These are phyloP conservation scores for Botia kubotai DNA, from an alignment of 2,797 vertebrate genomes.

Conservation along the genomic window DNA sequence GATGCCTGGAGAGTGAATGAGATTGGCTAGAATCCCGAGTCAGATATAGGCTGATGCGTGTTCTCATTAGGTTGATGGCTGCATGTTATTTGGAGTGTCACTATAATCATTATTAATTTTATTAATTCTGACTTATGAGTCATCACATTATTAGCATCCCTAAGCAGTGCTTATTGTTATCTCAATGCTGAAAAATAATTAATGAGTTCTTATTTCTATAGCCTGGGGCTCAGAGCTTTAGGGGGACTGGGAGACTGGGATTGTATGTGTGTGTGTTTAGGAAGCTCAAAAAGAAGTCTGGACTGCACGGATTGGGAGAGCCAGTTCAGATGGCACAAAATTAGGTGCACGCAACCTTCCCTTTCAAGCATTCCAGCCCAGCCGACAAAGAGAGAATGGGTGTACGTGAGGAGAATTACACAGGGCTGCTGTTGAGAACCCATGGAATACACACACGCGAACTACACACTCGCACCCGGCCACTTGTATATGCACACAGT, in stretches of 20 bases:
- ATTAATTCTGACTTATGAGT: slow-evolving; percentile 79
- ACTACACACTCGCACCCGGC: slow-evolving; percentile 42
- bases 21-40: slow-evolving; percentile 22
- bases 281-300: slow-evolving; percentile 15
- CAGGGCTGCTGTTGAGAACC: slow-evolving; percentile 14
- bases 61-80: slow-evolving; percentile 61
- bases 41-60: slow-evolving; percentile 54
- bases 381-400: slow-evolving; percentile 51
- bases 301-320: slow-evolving; percentile 11
- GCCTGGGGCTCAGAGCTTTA: slow-evolving; percentile 54
- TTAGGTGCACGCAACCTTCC: slow-evolving; percentile 45
- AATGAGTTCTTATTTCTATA: slow-evolving; percentile 61
- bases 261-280: slow-evolving; percentile 25
- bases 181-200: slow-evolving; percentile 59
- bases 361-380: slow-evolving; percentile 41
- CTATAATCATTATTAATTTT: slow-evolving; percentile 77
- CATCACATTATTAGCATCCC: slow-evolving; percentile 81
- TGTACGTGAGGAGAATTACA: slow-evolving; percentile 45
- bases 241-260: slow-evolving; percentile 19
- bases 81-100: slow-evolving; percentile 59
- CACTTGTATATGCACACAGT: slow-evolving; percentile 48
- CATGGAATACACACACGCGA: slow-evolving; percentile 43
- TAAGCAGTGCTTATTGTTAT: slow-evolving; percentile 80
- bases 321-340: slow-evolving; percentile 31
- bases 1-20: slow-evolving; percentile 10